Conservation (phyloP, 2,797 vertebrate genomes). For the Hippoglossus hippoglossus region DNA sequence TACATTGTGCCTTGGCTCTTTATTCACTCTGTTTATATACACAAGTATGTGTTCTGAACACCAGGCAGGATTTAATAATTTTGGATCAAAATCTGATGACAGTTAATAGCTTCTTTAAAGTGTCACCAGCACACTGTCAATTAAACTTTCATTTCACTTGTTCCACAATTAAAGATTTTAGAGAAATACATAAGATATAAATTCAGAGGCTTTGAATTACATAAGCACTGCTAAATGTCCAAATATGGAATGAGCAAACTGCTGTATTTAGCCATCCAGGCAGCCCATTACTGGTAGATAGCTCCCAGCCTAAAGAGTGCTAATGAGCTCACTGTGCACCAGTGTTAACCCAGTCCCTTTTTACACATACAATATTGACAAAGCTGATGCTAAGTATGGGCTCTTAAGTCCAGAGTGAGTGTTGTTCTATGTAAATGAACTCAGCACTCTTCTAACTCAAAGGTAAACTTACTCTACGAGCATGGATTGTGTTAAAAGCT, state of each 20-base stretch:
- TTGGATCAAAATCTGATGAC: no score
- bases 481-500: constrained; percentile 48
- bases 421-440: constrained; percentile 62
- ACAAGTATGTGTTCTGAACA: no score
- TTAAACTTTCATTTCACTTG: constrained; percentile 2
- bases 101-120: neutral
- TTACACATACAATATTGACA: constrained; percentile 76
- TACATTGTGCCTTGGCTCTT: no score
- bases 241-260: constrained; percentile 55
- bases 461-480: constrained; percentile 41
- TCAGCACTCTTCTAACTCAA: constrained; percentile 38
- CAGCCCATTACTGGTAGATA: constrained; percentile 56
- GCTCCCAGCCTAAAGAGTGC: constrained; percentile 63
- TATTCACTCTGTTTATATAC: neutral
- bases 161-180: constrained; percentile 13
- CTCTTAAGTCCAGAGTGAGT: constrained; percentile 53
- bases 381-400: constrained; percentile 57
- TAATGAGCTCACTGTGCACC: constrained; percentile 68
- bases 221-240: constrained; percentile 32
- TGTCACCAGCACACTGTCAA: neutral
- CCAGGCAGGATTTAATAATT: no score
- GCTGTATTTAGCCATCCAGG: constrained; percentile 58
- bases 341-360: constrained; percentile 64
- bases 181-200: constrained; percentile 17
- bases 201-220: constrained; percentile 15